phyloP scores from a whole-genome alignment of 2,113 vertebrate species.

The Coptodon bakossiorum region DNA sequence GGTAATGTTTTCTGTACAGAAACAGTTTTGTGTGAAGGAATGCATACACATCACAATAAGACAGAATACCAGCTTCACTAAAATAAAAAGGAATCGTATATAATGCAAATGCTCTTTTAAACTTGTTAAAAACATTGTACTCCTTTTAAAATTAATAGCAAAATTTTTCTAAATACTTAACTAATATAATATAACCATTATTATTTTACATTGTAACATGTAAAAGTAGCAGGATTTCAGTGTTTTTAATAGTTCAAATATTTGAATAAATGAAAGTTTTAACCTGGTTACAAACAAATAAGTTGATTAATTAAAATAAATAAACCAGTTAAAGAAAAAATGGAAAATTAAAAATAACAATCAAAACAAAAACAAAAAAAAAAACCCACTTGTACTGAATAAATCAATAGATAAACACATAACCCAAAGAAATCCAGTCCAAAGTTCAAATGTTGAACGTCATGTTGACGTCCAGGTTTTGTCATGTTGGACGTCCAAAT shows the following conservation, averaged over 20 bases:
- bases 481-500: background rate
- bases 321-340: background rate
- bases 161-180: background rate
- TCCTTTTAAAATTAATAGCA: background rate
- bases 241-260: fast-evolving
- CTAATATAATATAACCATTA: too few species aligned
- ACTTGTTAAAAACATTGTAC: background rate
- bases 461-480: too few species aligned
- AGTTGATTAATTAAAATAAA: background rate
- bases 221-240: background rate
- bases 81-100: background rate
- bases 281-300: background rate
- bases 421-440: too few species aligned
- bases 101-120: background rate
- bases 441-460: too few species aligned
- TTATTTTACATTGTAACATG: background rate
- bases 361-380: background rate
- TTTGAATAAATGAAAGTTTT: background rate
- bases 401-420: too few species aligned
- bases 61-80: background rate
- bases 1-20: background rate
- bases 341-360: background rate
- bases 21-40: background rate
- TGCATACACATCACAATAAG: background rate
- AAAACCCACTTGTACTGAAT: too few species aligned